Conservation (phyloP, 2,113 vertebrate species). For the Malurus cyaneus region DNA sequence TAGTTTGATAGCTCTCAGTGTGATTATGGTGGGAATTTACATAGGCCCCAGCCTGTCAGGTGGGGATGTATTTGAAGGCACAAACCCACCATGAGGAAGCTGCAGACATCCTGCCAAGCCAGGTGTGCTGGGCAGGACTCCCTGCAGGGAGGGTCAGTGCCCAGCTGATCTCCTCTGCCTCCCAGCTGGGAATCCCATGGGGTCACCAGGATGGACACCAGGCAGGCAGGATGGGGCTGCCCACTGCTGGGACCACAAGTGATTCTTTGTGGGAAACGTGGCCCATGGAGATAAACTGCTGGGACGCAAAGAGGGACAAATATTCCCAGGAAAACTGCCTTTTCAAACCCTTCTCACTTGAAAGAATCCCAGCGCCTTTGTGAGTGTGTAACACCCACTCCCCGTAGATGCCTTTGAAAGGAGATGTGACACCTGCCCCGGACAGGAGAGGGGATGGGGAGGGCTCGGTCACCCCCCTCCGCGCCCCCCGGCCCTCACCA, state of each 20-base stretch:
- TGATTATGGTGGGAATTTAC: constrained; percentile 67
- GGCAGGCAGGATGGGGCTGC: neutral
- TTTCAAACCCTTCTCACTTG: neutral
- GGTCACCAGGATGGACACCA: neutral
- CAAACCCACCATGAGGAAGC: neutral
- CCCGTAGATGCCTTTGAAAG: neutral
- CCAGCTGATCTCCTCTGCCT: neutral
- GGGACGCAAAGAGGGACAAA: neutral
- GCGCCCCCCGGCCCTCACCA: neutral
- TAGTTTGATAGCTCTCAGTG: constrained; percentile 69
- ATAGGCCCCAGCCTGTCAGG: neutral
- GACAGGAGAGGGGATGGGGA: neutral
- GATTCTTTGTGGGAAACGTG: neutral
- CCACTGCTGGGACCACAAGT: neutral
- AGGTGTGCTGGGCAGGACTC: neutral
- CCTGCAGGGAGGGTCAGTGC: neutral
- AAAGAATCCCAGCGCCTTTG: neutral
- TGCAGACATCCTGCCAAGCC: neutral
- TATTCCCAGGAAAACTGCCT: neutral
- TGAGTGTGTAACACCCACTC: neutral
- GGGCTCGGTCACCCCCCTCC: neutral
- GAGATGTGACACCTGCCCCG: neutral
- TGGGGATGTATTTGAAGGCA: neutral
- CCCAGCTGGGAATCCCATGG: neutral
- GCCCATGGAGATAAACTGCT: neutral